A percentile compares a stretch with the other conserved stretches of the same genome.
These are phyloP conservation scores for Cisticola juncidis DNA, from an alignment of 2,113 vertebrate genomes.

Conservation along the genomic window DNA sequence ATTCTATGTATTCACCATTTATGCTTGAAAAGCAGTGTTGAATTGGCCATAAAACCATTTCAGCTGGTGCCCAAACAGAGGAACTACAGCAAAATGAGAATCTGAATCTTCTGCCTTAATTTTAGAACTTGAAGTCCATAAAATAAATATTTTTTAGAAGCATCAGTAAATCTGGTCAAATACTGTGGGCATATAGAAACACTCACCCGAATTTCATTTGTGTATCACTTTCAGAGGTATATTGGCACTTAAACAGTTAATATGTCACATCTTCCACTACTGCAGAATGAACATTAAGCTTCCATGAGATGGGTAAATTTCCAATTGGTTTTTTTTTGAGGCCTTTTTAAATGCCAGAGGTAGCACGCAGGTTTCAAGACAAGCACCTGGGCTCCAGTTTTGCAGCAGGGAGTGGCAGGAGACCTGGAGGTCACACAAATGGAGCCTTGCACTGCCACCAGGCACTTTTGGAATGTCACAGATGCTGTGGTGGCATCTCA, in stretches of 20 bases:
- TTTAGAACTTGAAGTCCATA: background rate
- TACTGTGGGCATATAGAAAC: background rate
- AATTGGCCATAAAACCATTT: background rate
- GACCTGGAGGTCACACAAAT: background rate
- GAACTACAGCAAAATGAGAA: background rate
- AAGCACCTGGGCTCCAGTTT: background rate
- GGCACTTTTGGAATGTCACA: background rate
- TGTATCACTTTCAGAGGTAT: background rate
- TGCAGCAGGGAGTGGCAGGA: background rate
- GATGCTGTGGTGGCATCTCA: background rate
- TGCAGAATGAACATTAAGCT: background rate
- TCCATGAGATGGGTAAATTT: background rate
- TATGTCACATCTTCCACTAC: background rate
- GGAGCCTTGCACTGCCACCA: background rate
- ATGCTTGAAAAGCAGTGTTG: background rate
- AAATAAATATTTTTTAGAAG: background rate
- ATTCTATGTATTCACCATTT: background rate
- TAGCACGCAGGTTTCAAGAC: background rate
- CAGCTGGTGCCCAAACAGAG: background rate
- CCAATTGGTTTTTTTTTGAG: background rate
- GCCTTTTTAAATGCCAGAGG: background rate
- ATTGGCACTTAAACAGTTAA: background rate
- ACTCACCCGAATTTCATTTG: background rate
- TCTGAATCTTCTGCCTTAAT: background rate
- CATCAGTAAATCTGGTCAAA: background rate